A percentile compares a stretch with the other conserved stretches of the same genome.
phyloP scores from a whole-genome alignment of 2,113 vertebrate species.

The Sterrhoptilus dennistouni region DNA sequence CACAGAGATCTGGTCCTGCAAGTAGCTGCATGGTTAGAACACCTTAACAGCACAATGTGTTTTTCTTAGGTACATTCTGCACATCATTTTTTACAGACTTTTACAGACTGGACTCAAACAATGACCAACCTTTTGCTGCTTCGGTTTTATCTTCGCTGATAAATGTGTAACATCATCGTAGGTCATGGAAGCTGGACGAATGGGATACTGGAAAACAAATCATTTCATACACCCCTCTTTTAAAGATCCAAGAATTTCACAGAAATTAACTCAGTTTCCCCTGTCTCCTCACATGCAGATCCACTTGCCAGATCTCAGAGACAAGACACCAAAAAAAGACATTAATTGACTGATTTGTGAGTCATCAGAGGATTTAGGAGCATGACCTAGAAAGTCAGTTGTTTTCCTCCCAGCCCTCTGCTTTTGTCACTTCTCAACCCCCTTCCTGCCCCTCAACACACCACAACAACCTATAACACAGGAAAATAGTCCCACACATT shows the following conservation, averaged over 20 bases:
- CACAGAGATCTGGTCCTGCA: neutral
- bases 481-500: neutral
- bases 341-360: neutral
- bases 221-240: neutral
- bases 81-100: neutral
- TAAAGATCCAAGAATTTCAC: neutral
- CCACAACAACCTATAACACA: neutral
- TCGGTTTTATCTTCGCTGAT: slow-evolving; percentile 93
- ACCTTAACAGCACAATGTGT: neutral
- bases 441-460: neutral
- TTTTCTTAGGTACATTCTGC: neutral
- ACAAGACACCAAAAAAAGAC: neutral
- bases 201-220: slow-evolving; percentile 84
- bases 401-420: neutral
- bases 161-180: slow-evolving; percentile 90
- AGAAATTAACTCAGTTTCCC: neutral
- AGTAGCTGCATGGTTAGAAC: neutral
- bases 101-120: neutral
- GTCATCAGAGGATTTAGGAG: neutral
- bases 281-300: neutral
- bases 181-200: slow-evolving; percentile 90
- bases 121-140: slow-evolving; percentile 89
- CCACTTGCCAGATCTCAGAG: neutral
- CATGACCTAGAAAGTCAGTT: neutral
- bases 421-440: neutral